Base-by-base conservation (phyloP, 2,113 vertebrate species). In the Canis aureus region DNA sequence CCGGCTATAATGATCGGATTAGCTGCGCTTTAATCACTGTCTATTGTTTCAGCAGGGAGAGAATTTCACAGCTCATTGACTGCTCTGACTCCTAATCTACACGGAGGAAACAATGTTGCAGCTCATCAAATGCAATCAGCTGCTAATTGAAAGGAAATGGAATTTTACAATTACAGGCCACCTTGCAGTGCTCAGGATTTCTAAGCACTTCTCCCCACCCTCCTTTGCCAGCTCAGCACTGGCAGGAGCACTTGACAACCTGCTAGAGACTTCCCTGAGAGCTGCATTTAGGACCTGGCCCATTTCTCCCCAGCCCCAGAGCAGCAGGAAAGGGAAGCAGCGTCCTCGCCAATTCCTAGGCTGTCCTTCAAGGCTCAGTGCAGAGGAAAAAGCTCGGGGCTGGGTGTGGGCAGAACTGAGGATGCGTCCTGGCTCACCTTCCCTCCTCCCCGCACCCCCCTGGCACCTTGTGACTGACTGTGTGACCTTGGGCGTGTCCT, bases 101-200 rank as follows among this genome's bases (percentile, higher is more conserved):
- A 98, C 32, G 78, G 86, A 93, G 96, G 97, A 98, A 99, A 98
- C 98, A 98, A 98, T 97, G 96, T 91, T 98, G 98, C 97, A 98
- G 96, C 97, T 98, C 98, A 98, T 98, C 97, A 98, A 98, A 98
- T 83, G 95, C 94, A 98, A 99, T 98, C 97, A 99, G 97, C 95
- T 96, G 84, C 94, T 98, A 98, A 98, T 97, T 99, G 98, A 98
- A 98, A 98, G 96, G 98, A 98, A 98, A 98, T 96, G 92, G 97
- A 99, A 98, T 97, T 98, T 98, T 97, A 95, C 98, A 99, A 98
- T 97, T 98, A 97, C 83, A 92, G 98, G 95, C 93, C 97, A 99
- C 97, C 98, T 99, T 98, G 97, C 96, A 97, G 55, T 8, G 97
- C 90, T 97, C 97, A 98, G 94, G 97, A 89, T 97, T 98, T 98